phyloP scores from a whole-genome alignment of 2,797 vertebrate genomes.

The Glossophaga mutica region DNA sequence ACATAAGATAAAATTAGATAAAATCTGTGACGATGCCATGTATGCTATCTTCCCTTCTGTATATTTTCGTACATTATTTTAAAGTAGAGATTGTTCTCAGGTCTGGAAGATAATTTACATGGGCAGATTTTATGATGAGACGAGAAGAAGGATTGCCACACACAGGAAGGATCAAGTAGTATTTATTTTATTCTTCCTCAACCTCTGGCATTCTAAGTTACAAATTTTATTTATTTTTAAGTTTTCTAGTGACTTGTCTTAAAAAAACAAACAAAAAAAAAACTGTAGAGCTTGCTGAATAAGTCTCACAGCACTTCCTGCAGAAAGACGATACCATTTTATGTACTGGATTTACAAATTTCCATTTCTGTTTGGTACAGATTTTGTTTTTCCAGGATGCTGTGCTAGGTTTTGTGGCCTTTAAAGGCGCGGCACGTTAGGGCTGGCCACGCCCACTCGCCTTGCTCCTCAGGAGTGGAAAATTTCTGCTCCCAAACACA shows the following conservation, averaged over 20 bases:
- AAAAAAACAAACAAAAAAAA: background rate
- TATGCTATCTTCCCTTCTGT: background rate
- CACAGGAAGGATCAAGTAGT: background rate
- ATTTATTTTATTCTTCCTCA: background rate
- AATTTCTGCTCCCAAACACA: background rate
- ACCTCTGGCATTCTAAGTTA: background rate
- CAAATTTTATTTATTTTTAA: background rate
- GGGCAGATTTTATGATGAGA: background rate
- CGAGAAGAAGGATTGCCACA: background rate
- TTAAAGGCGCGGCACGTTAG: background rate
- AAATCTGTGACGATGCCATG: background rate
- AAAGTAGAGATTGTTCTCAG: background rate
- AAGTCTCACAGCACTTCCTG: background rate
- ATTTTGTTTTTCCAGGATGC: background rate
- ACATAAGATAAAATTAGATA: background rate
- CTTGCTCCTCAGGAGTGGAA: background rate
- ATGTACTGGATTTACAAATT: background rate
- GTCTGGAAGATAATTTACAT: background rate
- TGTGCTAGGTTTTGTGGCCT: background rate
- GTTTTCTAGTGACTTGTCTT: background rate
- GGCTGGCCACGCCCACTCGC: background rate
- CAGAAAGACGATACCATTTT: background rate
- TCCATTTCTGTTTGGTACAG: background rate
- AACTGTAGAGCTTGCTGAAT: background rate
- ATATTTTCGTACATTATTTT: background rate